Conservation (phyloP, 2,888 invertebrate genomes). For the Linyphia triangularis region DNA sequence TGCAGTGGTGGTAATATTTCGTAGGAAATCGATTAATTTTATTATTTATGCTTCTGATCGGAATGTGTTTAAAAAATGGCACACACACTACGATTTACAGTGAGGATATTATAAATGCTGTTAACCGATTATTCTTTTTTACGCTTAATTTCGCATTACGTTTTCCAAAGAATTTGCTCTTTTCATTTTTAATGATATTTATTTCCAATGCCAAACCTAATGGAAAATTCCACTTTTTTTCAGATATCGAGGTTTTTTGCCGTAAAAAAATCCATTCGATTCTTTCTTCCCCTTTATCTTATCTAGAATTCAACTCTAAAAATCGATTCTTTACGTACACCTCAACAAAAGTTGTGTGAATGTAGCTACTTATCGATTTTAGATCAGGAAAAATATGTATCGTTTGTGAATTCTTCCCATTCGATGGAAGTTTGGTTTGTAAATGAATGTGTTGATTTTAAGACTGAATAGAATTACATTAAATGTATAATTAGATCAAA, state of each 20-base stretch:
- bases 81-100: not conserved
- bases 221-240: constrained; percentile 32
- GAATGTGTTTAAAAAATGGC: constrained; percentile 17
- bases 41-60: constrained; percentile 23
- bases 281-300: not conserved
- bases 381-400: constrained; percentile 12
- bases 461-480: not conserved
- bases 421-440: not conserved
- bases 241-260: constrained; percentile 8
- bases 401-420: not conserved
- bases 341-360: constrained; percentile 16
- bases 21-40: constrained; percentile 35
- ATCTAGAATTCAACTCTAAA: constrained; percentile 22
- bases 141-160: constrained; percentile 47
- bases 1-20: not conserved
- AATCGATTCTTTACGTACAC: not conserved
- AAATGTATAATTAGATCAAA: not conserved
- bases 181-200: constrained; percentile 45
- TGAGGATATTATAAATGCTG: constrained; percentile 8
- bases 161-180: not conserved
- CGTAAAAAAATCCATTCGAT: constrained; percentile 35
- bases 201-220: constrained; percentile 30
- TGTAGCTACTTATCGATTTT: constrained; percentile 16
- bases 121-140: not conserved
- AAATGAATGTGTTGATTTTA: not conserved